Conservation (phyloP, 2,797 vertebrate genomes). For the Rhinella marina region DNA sequence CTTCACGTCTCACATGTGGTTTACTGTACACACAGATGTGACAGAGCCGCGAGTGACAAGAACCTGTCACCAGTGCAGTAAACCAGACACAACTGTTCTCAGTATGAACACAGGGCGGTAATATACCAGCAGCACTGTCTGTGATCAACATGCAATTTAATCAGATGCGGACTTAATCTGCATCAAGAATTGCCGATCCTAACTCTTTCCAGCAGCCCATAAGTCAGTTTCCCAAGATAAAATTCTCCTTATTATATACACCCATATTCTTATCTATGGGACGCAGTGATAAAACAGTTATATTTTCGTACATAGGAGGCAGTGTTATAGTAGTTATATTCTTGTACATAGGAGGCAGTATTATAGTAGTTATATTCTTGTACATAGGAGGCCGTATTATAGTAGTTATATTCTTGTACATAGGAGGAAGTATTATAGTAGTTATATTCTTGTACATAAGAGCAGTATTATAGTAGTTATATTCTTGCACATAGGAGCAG, state of each 20-base stretch:
- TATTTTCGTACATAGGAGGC: no score
- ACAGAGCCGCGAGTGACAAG: background rate
- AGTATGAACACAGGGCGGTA: background rate
- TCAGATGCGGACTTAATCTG: background rate
- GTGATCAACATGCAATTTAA: background rate
- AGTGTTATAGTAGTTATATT: no score
- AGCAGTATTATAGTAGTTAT: no score
- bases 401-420: no score
- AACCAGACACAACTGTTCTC: background rate
- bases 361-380: no score
- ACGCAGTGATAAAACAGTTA: no score
- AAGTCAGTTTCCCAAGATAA: background rate
- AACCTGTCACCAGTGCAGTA: background rate
- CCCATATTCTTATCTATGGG: no score
- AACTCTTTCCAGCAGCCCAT: background rate
- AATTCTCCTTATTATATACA: background rate
- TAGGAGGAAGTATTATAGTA: no score
- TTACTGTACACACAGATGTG: slow-evolving; percentile 53
- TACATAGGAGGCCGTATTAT: no score
- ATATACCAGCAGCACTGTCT: background rate
- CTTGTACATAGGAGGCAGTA: no score
- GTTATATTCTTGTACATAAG: no score
- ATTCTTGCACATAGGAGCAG: no score
- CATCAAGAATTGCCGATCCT: background rate
- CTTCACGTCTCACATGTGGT: slow-evolving; percentile 65